Base-by-base conservation (phyloP, 2,888 invertebrate genomes). In the Molanna angustata region DNA sequence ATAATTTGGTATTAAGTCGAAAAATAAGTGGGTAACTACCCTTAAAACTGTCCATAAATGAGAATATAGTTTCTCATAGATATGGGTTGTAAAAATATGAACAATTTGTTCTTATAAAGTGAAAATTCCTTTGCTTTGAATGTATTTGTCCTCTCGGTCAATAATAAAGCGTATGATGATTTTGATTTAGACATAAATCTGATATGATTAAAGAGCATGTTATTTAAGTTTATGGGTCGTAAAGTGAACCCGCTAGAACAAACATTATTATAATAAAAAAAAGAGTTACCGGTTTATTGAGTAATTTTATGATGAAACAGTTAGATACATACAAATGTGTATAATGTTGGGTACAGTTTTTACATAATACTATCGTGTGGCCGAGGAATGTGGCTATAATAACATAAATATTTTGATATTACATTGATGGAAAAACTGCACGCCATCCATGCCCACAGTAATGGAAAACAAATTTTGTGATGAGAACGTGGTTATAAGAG, bases 121-220 rank as follows among this genome's bases (percentile, higher is more conserved):
- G 11, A 27, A 11, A 27, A 27, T 4, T 27, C 11, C 27, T n/a
- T 9, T 9, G 4, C 6, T 14, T n/a, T n/a, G 37, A 13, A 37
- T 37, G 37, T 6, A 9, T 13, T 13, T 37, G 7, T n/a, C n/a
- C n/a, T 6, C n/a, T 7, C 16, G 16, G n/a, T 37, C n/a, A 37
- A 37, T 14, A 27, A 27, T 27, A 27, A 27, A 27, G 11, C 11
- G 4, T 4, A 27, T 27, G 27, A 27, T 27, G 27, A 13, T 41
- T 4, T 14, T 41, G 41, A 41, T 41, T 41, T 41, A 41, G 19
- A 41, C 41, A 41, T 41, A 41, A 41, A 41, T 41, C 41, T 20
- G 21, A 41, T 41, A 41, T 41, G 41, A 41, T 41, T 41, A 41
- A 41, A 41, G 41, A 41, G 2, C 41, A 41, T 41, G 41, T 41